Base-by-base conservation (phyloP, 2,113 vertebrate species). In the Chionis minor region DNA sequence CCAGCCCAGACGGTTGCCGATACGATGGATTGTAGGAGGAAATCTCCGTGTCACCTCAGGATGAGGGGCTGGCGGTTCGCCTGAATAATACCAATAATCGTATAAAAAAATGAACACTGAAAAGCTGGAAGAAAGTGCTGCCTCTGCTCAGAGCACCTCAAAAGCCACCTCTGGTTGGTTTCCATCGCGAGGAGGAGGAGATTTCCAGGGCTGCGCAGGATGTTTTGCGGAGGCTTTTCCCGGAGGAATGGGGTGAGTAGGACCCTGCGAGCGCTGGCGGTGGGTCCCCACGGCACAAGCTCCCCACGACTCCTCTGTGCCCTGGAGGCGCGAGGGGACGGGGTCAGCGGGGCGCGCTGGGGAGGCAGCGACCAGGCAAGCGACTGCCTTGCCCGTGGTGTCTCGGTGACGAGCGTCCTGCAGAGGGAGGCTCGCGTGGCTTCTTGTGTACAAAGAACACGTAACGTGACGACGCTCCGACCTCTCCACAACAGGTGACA, bases 381-480 rank as follows among this genome's bases (percentile, higher is more conserved):
- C 21, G 56, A 20, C 9, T 14, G 13, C 55, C 81, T 66, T 66
- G 20, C 6, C n/a, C 45, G 72, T 6, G 26, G 42, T 67, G 3
- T 42, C 69, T 52, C 32, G 44, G 71, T 27, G 65, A 84, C 1
- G 5, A 81, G 35, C 73, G 28, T 28, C 38, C 28, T 61, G 59
- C 33, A 81, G 56, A 82, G 42, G 33, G 51, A 74, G 15, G 90
- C 47, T 88, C 89, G 86, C 63, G 73, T 84, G 33, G n/a, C 51
- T 87, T 96, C 91, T 94, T 97, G 66, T 97, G 97, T 94, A 96
- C 94, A 96, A 97, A 96, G 84, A 96, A 66, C 94, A 79, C 81
- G 97, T 96, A 95, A 88, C 9, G 49, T 90, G 58, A 78, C 22
- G 47, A 54, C 75, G 74, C 40, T 95, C 95, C 88, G 92, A 83